Evolutionary conservation across 2,888 invertebrate genomes (phyloP), one percentile per base, ranked within the genome.

Genomic region (Megastigmus dorsalis): DNA sequence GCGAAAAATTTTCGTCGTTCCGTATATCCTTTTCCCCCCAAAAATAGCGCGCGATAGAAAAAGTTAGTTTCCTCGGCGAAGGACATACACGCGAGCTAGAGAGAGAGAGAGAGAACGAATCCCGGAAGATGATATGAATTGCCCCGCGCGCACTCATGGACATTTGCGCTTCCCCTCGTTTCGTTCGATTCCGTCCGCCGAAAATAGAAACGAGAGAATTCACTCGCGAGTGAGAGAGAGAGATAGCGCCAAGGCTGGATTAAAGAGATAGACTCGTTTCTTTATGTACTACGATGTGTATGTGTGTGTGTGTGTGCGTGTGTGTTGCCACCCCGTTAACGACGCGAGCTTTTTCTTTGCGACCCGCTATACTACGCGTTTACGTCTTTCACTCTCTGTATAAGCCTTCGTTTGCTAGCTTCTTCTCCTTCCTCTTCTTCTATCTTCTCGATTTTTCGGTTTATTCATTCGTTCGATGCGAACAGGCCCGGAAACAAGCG

Each of bases 261-360:
- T 82, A 82, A 83, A 82, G 80, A 72, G 80, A 81, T 79, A 80
- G 79, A 80, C 74, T 74, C 72, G 73, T 81, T 79, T 75, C 76
- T 68, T 73, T 67, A 55, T 67, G 38, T 62, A 10, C 9, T 3
- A 7, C 33, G 23, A 7, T 57, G 41, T 38, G 26, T 60, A 26
- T 41, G 13, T 57, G 41, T 38, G 26, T 60, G 43, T 41, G 41
- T 41, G 41, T 41, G 41, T 41, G 41, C 13, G 41, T 13, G 13
- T 41, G 15, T 28, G 18, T 45, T 33, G 54, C 41, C 30, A 59
- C 38, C 28, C 50, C 50, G 28, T 45, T 59, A 69, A 50, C 59
- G 50, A 69, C 48, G 33, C 10, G 26, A 23, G 15, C 45, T 45
- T 1, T 13, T 3, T 5, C 4, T 20, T 62, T 28, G 23, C n/a